Evolutionary conservation across 1,140 invertebrate genomes (phyloP).

Genomic region (Hylaeus volcanicus): DNA sequence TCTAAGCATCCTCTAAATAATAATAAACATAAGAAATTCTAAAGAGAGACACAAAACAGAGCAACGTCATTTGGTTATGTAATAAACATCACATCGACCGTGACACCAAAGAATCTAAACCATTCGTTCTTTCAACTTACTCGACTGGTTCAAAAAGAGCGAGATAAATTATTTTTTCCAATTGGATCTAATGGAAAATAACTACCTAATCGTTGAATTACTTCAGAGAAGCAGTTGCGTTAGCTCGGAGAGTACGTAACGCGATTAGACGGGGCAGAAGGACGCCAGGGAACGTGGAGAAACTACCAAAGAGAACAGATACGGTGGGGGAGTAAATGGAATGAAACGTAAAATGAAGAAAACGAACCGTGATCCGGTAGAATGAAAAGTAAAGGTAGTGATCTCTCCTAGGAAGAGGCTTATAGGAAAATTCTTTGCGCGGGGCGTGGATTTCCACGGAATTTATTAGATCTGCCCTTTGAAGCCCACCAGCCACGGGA

Average conservation of each 20-base stretch:
- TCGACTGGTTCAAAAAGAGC: no score
- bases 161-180: no score
- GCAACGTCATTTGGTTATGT: no score
- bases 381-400: constrained; percentile 18
- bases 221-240: background rate
- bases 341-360: constrained; percentile 23
- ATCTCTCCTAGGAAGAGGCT: constrained; percentile 21
- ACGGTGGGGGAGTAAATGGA: background rate
- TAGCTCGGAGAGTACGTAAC: background rate
- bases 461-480: constrained; percentile 47
- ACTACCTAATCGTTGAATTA: background rate
- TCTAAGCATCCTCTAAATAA: no score
- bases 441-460: constrained; percentile 41
- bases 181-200: no score
- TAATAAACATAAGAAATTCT: no score
- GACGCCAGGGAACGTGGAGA: background rate
- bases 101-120: no score
- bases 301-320: background rate
- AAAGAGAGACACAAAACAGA: no score
- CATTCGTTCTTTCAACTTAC: no score
- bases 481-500: background rate
- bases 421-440: constrained; percentile 39
- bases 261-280: constrained; percentile 7
- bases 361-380: background rate
- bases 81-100: no score